Base-by-base conservation (phyloP, 2,888 invertebrate genomes). In the Synanthedon formicaeformis region DNA sequence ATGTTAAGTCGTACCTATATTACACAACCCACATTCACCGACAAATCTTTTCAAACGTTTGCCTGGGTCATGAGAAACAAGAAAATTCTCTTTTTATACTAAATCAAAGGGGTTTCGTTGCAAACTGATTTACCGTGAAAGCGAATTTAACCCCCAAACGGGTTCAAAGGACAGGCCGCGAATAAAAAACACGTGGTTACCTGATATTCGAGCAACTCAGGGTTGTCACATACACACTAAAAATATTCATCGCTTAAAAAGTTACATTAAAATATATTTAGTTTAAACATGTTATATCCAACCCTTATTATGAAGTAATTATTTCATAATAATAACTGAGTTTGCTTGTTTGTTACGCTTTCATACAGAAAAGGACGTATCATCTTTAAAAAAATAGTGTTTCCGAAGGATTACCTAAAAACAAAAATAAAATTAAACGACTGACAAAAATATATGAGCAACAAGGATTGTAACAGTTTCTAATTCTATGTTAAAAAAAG, bases 51-150 rank as follows among this genome's bases (percentile, higher is more conserved):
- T 69, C 65, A 57, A 66, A 70, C 71, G 65, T 59, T 65, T 66
- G 64, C 61, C 65, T 67, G 67, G 67, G 69, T 68, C 69, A 71
- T 58, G 64, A 62, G 61, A 67, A 68, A 66, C 62, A 69, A 70
- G 67, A 69, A 72, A 67, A 62, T 60, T 57, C 62, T 60, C 59
- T 66, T 71, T 75, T 73, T 60, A 54, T 58, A 67, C 64, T 66
- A 69, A 71, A 74, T 74, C 73, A 77, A 81, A 77, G 70, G 71
- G 68, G 67, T 76, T 69, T 67, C 67, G 71, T 56, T 54, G 58
- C 67, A 77, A 77, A 74, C 67, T 62, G 60, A 62, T 66, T 65
- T 81, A 78, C 67, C 75, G 76, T 79, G 67, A 79, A 79, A 79
- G 74, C 75, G 73, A 58, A 64, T 63, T 63, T 63, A 64, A 65